Percentiles rank a stretch among this genome's conserved stretches.
Conservation (phyloP, 2,888 invertebrate species). For the Lasioglossum malachurum region DNA sequence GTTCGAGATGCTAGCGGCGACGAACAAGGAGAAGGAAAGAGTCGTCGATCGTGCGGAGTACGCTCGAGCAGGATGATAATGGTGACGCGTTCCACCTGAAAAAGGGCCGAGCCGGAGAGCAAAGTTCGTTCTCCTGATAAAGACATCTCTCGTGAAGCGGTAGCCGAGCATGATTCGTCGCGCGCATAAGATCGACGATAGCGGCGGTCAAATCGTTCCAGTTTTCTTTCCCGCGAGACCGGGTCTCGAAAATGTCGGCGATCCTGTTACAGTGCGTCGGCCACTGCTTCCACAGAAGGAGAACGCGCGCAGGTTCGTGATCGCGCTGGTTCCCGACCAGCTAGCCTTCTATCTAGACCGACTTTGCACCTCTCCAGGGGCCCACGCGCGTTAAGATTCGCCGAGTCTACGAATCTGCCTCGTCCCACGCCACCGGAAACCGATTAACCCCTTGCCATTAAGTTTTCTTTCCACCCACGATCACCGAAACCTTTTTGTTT, state of each 20-base stretch:
- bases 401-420: neutral
- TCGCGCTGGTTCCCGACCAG: slow-evolving; percentile 24
- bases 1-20: neutral
- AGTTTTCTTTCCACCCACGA: neutral
- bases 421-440: slow-evolving; percentile 1
- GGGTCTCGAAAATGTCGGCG: slow-evolving; percentile 69
- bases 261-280: slow-evolving; percentile 74
- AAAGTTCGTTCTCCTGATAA: slow-evolving; percentile 43
- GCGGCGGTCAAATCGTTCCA: slow-evolving; percentile 54
- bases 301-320: slow-evolving; percentile 58
- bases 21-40: neutral
- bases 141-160: neutral
- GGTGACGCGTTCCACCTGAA: slow-evolving; percentile 20
- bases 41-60: neutral
- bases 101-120: slow-evolving; percentile 12
- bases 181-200: slow-evolving; percentile 50
- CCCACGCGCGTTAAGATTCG: neutral
- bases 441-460: neutral
- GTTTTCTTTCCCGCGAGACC: slow-evolving; percentile 49
- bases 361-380: slow-evolving; percentile 8
- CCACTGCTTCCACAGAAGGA: slow-evolving; percentile 72
- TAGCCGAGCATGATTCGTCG: slow-evolving; percentile 46
- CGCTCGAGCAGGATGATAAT: neutral
- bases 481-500: neutral
- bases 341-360: slow-evolving; percentile 9